Conservation (phyloP, 2,113 vertebrate genomes). For the Osmerus eperlanus region DNA sequence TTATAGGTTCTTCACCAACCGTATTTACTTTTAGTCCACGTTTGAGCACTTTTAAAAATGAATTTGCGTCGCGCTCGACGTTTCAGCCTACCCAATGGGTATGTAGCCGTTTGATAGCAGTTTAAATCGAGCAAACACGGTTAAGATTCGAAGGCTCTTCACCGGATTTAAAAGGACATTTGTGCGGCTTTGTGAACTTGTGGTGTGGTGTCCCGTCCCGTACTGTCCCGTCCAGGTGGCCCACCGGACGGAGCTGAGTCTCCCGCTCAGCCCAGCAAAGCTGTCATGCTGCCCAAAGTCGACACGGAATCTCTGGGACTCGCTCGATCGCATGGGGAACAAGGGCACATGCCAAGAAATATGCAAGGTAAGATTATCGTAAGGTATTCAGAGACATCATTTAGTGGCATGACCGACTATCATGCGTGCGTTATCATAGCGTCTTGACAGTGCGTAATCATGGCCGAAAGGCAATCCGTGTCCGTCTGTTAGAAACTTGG, state of each 20-base stretch:
- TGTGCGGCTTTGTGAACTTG: slow-evolving; percentile 34
- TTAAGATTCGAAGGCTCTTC: slow-evolving; percentile 21
- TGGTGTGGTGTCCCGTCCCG: slow-evolving; percentile 48
- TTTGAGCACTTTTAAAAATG: slow-evolving; percentile 19
- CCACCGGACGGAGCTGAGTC: slow-evolving; percentile 74
- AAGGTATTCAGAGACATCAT: too few species aligned
- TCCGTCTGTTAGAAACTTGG: too few species aligned
- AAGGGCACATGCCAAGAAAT: slow-evolving; percentile 91
- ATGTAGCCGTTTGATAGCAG: slow-evolving; percentile 22
- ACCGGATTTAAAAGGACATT: slow-evolving; percentile 29
- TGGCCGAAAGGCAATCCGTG: too few species aligned
- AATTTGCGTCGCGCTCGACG: slow-evolving; percentile 18
- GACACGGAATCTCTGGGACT: slow-evolving; percentile 93
- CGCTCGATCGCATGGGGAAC: slow-evolving; percentile 93
- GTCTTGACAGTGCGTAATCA: too few species aligned
- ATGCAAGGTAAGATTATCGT: slow-evolving; percentile 88
- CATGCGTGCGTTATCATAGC: too few species aligned
- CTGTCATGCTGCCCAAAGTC: slow-evolving; percentile 98
- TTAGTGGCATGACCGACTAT: neutral
- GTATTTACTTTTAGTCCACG: slow-evolving; percentile 3
- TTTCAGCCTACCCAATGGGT: slow-evolving; percentile 8
- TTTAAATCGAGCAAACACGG: slow-evolving; percentile 8
- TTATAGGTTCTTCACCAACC: neutral
- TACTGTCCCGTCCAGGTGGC: slow-evolving; percentile 83
- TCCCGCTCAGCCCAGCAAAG: slow-evolving; percentile 75